Evolutionary conservation across 2,797 vertebrate genomes (phyloP), one percentile per base, ranked within the genome.

Genomic region (Tapirus indicus): DNA sequence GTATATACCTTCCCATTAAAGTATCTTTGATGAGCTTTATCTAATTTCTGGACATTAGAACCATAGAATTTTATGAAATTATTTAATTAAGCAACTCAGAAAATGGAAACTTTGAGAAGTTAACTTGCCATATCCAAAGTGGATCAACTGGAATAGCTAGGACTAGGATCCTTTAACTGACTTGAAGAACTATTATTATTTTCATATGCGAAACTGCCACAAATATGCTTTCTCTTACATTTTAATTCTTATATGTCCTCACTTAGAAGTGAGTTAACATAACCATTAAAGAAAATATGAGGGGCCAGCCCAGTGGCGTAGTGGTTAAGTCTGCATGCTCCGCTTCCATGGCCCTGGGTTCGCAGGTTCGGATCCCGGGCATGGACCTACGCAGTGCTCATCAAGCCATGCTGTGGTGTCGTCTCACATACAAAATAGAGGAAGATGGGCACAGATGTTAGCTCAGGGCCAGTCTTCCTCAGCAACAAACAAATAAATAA

Each of bases 41-140:
- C 27, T 44, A 41, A 38, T 56, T 82, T 88, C 7, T 71, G 23
- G 16, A 77, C 41, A 62, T 87, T 92, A 84, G 32, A 91, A 49
- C 95, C 52, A 69, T 8, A 97, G 47, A 74, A 79, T 72, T 83
- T 72, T 79, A 89, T 62, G 79, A 80, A 69, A 68, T 87, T 11
- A 83, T 54, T 21, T 62, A 75, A 35, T 64, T 18, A 54, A 29
- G 18, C 1, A n/a, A 75, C 38, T 41, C 5, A n/a, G 54, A 89
- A 84, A 68, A 91, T 3, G 27, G 38, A 86, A 9, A 54, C 6
- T 44, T 95, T 68, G 41, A 71, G 32, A 84, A 72, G 7, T 88
- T 49, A 71, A 38, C 71, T 60, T 60, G 9, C 14, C 49, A 32
- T 86, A 17, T 11, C 62, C 47, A 89, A 47, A 92, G 6, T 89